A percentile compares a stretch with the other conserved stretches of the same genome.
These are phyloP conservation scores for Onthophagus taurus DNA, from an alignment of 1,140 invertebrate genomes.

Conservation along the genomic window DNA sequence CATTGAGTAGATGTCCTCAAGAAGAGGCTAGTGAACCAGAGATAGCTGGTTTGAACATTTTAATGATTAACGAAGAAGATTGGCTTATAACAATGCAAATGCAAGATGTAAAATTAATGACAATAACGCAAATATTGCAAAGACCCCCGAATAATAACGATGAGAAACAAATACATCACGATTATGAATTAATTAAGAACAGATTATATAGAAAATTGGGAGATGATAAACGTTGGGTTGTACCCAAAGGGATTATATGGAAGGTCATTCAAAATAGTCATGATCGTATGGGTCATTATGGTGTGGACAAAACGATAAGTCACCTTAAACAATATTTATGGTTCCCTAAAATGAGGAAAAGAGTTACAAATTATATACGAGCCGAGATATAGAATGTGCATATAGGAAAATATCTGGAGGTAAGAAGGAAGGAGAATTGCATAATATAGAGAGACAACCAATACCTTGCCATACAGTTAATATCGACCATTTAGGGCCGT, in stretches of 20 bases:
- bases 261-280: conserved; percentile 16
- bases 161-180: conserved; percentile 8
- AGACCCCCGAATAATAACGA: conserved; percentile 13
- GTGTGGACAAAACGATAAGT: conserved; percentile 15
- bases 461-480: conserved; percentile 18
- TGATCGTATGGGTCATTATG: conserved; percentile 17
- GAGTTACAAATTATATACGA: conserved; percentile 10
- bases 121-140: conserved; percentile 5
- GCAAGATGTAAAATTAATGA: conserved; percentile 13
- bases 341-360: conserved; percentile 19
- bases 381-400: conserved; percentile 1
- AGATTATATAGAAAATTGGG: conserved; percentile 3
- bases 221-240: conserved; percentile 13
- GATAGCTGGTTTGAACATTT: conserved; percentile 25
- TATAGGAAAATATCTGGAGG: conserved; percentile 11
- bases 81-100: conserved; percentile 25
- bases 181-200: conserved; percentile 1
- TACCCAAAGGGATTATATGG: conserved; percentile 17
- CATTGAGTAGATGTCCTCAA: conserved; percentile 28
- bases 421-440: conserved; percentile 7
- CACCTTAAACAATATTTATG: conserved; percentile 15
- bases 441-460: conserved; percentile 13
- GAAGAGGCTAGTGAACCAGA: conserved; percentile 28
- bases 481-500: conserved; percentile 19
- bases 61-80: conserved; percentile 21